Evolutionary conservation across 2,113 vertebrate genomes (phyloP).

Genomic region (Solea solea): DNA sequence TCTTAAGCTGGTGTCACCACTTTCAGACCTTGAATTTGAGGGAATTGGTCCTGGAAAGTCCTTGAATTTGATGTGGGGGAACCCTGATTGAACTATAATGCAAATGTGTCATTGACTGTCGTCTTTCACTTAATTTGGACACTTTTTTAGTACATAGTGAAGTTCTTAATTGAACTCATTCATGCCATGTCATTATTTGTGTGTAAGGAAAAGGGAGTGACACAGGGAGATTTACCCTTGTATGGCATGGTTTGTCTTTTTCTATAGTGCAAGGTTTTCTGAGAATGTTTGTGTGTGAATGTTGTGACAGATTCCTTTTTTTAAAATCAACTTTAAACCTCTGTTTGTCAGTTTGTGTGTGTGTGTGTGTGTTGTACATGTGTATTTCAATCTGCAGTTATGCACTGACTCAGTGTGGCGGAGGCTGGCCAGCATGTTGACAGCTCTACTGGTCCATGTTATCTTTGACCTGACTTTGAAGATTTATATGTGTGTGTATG

Average conservation of each 20-base stretch:
- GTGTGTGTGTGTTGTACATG: not conserved
- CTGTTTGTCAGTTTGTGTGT: not conserved
- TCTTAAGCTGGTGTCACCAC: too few species aligned
- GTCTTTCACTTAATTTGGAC: not conserved
- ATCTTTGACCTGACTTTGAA: slow-evolving; percentile 28
- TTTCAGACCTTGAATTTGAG: too few species aligned
- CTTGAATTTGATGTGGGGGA: too few species aligned
- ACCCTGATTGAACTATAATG: not conserved
- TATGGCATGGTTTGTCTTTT: slow-evolving; percentile 39
- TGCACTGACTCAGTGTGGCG: not conserved
- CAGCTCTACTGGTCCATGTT: slow-evolving; percentile 42
- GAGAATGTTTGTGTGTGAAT: slow-evolving; percentile 46
- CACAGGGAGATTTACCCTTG: slow-evolving; percentile 23
- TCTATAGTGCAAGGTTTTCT: slow-evolving; percentile 41
- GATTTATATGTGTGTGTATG: slow-evolving; percentile 25
- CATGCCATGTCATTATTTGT: slow-evolving; percentile 19
- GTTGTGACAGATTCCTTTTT: slow-evolving; percentile 32
- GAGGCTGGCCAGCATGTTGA: slow-evolving; percentile 24
- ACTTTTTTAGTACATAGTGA: not conserved
- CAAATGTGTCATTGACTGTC: not conserved
- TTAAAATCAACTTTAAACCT: slow-evolving; percentile 25
- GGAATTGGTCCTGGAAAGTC: too few species aligned
- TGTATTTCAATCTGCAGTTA: slow-evolving; percentile 39
- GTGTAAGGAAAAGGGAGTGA: slow-evolving; percentile 12
- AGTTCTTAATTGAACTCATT: not conserved